These are phyloP conservation scores for Corythoichthys haematopterus DNA, from an alignment of 2,113 vertebrate genomes.

Conservation along the genomic window DNA sequence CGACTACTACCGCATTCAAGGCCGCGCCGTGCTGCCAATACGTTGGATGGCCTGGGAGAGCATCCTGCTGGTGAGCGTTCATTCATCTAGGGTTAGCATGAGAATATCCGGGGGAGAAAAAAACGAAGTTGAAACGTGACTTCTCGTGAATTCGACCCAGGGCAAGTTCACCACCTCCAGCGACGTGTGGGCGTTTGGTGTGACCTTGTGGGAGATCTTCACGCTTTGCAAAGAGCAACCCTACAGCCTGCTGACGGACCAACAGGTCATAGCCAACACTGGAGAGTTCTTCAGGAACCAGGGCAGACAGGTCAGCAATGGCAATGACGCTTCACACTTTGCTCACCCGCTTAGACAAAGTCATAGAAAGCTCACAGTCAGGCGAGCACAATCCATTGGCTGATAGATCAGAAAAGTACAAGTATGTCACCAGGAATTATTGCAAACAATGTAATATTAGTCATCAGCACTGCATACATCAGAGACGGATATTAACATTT, in stretches of 20 bases:
- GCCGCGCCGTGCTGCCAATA: slow-evolving; percentile 80
- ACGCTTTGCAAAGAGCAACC: slow-evolving; percentile 83
- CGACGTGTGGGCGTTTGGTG: slow-evolving; percentile 81
- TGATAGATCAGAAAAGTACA: too few relatives aligned
- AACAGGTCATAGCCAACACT: slow-evolving; percentile 84
- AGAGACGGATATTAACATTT: too few relatives aligned
- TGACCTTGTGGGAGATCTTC: slow-evolving; percentile 85
- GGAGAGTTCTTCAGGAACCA: slow-evolving; percentile 86
- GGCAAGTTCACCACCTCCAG: slow-evolving; percentile 84
- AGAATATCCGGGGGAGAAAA: too few relatives aligned
- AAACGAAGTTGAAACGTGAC: neutral
- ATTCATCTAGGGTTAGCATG: neutral
- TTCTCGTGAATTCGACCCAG: slow-evolving; percentile 37
- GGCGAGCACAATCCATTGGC: too few relatives aligned
- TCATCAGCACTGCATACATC: too few relatives aligned
- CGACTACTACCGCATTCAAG: slow-evolving; percentile 85
- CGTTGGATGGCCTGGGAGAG: slow-evolving; percentile 88
- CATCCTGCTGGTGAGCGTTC: slow-evolving; percentile 74
- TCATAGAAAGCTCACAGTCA: too few relatives aligned
- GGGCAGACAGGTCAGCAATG: slow-evolving; percentile 73
- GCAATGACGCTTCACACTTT: neutral
- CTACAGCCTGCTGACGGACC: slow-evolving; percentile 80
- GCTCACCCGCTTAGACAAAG: too few relatives aligned
- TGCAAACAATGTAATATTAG: too few relatives aligned
- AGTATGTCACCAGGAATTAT: too few relatives aligned